Evolutionary conservation across 2,113 vertebrate genomes (phyloP).

Genomic region (Zonotrichia leucophrys): DNA sequence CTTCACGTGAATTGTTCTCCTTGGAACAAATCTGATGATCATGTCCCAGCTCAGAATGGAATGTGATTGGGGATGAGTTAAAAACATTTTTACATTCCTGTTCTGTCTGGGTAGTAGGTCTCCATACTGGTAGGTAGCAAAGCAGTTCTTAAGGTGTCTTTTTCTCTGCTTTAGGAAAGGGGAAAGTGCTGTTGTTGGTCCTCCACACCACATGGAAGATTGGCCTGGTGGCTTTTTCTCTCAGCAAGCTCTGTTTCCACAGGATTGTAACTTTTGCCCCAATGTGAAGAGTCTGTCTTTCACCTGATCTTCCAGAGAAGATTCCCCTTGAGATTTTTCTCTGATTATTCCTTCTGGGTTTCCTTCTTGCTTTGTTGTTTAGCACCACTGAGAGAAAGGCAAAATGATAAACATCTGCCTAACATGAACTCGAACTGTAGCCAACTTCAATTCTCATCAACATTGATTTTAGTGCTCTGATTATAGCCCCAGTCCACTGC

Average conservation of each 20-base stretch:
- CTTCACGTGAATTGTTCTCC: not conserved
- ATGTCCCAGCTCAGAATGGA: not conserved
- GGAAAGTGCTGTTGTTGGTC: not conserved
- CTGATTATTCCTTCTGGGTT: not conserved
- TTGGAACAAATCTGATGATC: not conserved
- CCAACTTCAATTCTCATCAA: not conserved
- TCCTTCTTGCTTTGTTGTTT: not conserved
- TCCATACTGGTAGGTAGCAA: not conserved
- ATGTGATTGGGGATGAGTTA: not conserved
- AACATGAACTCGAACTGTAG: slow-evolving; percentile 16
- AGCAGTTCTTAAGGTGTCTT: not conserved
- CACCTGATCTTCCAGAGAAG: not conserved
- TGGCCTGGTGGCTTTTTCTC: not conserved
- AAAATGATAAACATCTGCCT: slow-evolving; percentile 49
- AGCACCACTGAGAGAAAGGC: not conserved
- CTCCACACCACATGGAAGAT: not conserved
- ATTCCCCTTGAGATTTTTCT: not conserved
- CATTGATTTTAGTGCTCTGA: slow-evolving; percentile 42
- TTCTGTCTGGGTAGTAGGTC: not conserved
- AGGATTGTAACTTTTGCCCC: not conserved
- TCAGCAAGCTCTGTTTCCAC: not conserved
- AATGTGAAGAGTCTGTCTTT: not conserved
- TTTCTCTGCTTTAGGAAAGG: not conserved
- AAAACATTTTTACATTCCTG: not conserved
- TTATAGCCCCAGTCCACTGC: not conserved